Evolutionary conservation across 2,797 vertebrate species (phyloP), one percentile per base, ranked within the genome.

Genomic region (Gephyroberyx darwinii): DNA sequence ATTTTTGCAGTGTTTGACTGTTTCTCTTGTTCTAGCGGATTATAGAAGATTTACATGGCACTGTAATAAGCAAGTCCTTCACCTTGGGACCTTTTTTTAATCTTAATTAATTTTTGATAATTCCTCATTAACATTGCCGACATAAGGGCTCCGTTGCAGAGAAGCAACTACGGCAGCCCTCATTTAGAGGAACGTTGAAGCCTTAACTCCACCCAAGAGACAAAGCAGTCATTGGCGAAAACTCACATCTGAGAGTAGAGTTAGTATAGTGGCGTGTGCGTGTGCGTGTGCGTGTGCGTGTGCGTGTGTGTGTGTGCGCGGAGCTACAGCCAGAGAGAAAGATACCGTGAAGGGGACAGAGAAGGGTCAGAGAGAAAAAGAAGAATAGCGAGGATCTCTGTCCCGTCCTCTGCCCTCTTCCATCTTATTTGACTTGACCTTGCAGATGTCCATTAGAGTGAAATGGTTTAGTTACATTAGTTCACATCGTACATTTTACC

Each of bases 91-190:
- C 88, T 86, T 84, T 89, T 75, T 91, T 88, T 89, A 90, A 91
- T 91, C 88, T 86, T 89, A 92, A 93, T 93, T 93, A 89, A 92
- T 93, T 93, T 91, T 81, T 75, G 83, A 91, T 92, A 88, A 91
- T 91, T 92, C 88, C 90, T 91, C 81, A 91, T 92, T 92, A 90
- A 90, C 86, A 87, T 87, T 62, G 73, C 73, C 65, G 72, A 84
- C 77, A 78, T 71, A 66, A 62, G 84, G 82, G 80, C 84, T 87
- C 69, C 66, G 60, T 87, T 80, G 82, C 83, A 52, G 33, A 71
- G 75, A 67, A 84, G 85, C 79, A 69, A 65, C 73, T 59, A 59
- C 19, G 78, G 64, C 19, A 14, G 74, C 61, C 58, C 67, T 69
- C 71, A 80, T 84, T 75, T 69, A 14, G 53, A 64, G 75, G 58